These are phyloP conservation scores for Falcunculus frontatus DNA, from an alignment of 2,113 vertebrate species.

Conservation along the genomic window DNA sequence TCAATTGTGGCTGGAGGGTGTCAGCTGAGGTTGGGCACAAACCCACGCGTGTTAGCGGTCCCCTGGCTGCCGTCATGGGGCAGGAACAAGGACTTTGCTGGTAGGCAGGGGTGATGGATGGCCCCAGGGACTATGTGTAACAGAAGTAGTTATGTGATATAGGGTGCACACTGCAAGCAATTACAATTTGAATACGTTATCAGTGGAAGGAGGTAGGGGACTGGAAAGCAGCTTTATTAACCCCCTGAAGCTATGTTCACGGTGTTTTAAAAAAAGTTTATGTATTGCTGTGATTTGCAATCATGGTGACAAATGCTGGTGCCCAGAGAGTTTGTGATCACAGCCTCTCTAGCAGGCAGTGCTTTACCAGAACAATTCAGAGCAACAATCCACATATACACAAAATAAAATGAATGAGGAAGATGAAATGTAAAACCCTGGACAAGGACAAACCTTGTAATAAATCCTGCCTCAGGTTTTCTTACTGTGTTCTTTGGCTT, in stretches of 20 bases:
- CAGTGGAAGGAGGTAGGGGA: slow-evolving; percentile 37
- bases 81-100: background rate
- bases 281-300: slow-evolving; percentile 61
- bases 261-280: slow-evolving; percentile 58
- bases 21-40: background rate
- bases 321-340: slow-evolving; percentile 48
- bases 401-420: slow-evolving; percentile 38
- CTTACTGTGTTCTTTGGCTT: slow-evolving; percentile 13
- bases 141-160: slow-evolving; percentile 49
- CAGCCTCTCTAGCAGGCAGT: background rate
- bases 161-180: slow-evolving; percentile 56
- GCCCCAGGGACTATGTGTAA: background rate
- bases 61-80: background rate
- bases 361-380: slow-evolving; percentile 50
- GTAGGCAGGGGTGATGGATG: slow-evolving; percentile 38
- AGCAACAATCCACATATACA: slow-evolving; percentile 32
- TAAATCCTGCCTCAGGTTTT: slow-evolving; percentile 30
- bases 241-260: slow-evolving; percentile 59
- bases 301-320: slow-evolving; percentile 16
- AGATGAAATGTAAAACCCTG: background rate
- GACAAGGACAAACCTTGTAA: background rate
- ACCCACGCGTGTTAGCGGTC: background rate
- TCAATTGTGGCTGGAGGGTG: fast-evolving
- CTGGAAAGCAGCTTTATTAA: slow-evolving; percentile 70
- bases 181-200: slow-evolving; percentile 73